Conservation (phyloP, 2,888 invertebrate genomes). For the Parnassius apollo region DNA sequence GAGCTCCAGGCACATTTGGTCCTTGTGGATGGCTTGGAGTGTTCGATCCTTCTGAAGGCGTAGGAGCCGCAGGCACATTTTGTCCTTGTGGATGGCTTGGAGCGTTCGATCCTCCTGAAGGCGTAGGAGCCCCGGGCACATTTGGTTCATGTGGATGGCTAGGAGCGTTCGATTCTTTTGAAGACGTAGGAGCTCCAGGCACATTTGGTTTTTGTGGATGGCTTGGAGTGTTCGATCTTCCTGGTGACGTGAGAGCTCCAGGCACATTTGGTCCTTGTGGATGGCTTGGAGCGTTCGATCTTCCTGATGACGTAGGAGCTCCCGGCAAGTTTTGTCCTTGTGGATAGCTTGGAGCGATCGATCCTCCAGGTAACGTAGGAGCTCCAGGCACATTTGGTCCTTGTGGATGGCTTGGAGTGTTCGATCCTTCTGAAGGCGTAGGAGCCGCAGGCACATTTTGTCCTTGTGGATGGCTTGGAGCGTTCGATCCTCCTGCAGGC, state of each 20-base stretch:
- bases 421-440: neutral
- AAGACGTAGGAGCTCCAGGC: neutral
- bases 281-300: too few relatives aligned
- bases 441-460: neutral
- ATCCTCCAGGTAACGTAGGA: neutral
- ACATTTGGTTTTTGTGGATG: neutral
- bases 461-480: neutral
- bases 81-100: too few relatives aligned
- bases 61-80: neutral
- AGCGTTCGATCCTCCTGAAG: too few relatives aligned
- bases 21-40: neutral
- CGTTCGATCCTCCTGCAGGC: neutral
- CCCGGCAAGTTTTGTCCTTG: too few relatives aligned
- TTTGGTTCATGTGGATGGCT: neutral
- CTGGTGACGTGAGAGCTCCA: neutral
- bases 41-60: neutral
- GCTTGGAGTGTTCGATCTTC: neutral
- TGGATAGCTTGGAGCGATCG: too few relatives aligned
- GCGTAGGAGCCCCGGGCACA: neutral
- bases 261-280: too few relatives aligned
- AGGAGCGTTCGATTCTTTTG: neutral
- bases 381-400: too few relatives aligned
- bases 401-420: neutral
- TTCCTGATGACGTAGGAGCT: neutral
- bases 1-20: conserved; percentile 3